Percentiles rank a stretch among this genome's conserved stretches.
phyloP scores from a whole-genome alignment of 2,797 vertebrate species.

The Fistularia tabacaria region DNA sequence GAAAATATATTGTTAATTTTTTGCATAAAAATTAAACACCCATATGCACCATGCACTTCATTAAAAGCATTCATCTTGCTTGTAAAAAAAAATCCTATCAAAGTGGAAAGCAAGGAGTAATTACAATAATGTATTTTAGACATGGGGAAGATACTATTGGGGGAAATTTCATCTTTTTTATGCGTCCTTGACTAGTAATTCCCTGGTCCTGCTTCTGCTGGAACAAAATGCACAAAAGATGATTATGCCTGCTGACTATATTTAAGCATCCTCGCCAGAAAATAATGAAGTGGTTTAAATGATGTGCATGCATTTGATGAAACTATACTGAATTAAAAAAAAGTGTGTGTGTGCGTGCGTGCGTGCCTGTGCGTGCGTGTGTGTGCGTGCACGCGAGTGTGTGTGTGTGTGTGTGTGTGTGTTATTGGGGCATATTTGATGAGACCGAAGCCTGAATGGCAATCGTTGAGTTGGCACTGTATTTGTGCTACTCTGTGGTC shows the following conservation, averaged over 20 bases:
- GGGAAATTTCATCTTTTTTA: conserved; percentile 33
- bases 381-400: no score
- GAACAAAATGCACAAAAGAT: conserved; percentile 8
- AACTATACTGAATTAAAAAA: not conserved
- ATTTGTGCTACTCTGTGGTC: no score
- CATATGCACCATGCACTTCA: conserved; percentile 1
- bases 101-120: conserved; percentile 9
- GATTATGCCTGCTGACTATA: no score
- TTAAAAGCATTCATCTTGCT: conserved; percentile 3
- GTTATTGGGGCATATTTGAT: no score
- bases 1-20: no score
- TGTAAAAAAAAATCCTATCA: conserved; percentile 17
- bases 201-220: conserved; percentile 26
- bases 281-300: not conserved
- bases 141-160: conserved; percentile 15
- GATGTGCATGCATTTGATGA: not conserved
- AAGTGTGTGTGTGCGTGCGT: not conserved
- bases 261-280: no score
- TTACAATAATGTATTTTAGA: conserved; percentile 21
- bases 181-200: conserved; percentile 35
- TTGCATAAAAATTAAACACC: no score
- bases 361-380: not conserved
- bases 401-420: not conserved
- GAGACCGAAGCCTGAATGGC: not conserved
- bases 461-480: not conserved